Conservation (phyloP, 2,888 invertebrate species). For the Arctia plantaginis region DNA sequence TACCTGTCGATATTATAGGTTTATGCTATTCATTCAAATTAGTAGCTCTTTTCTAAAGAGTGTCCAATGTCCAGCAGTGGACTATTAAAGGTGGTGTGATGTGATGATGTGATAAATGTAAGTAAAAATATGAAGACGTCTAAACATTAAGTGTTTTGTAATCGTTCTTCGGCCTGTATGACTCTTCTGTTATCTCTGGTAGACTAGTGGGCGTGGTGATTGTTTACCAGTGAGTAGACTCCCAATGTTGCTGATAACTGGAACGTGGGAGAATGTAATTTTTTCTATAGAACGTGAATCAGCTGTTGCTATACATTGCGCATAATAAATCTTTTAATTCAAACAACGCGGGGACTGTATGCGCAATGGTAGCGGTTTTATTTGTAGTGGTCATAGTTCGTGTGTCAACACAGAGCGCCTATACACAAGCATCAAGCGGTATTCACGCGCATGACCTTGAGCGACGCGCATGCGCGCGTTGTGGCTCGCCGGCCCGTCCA, state of each 20-base stretch:
- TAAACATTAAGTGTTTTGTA: neutral
- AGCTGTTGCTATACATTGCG: conserved; percentile 37
- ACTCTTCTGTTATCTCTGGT: conserved; percentile 27
- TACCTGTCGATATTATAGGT: conserved; percentile 1
- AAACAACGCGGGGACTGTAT: conserved; percentile 40
- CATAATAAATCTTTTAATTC: conserved; percentile 34
- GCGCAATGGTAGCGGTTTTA: conserved; percentile 50
- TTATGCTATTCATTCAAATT: neutral
- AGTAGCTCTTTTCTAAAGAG: no score
- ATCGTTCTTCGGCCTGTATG: conserved; percentile 18
- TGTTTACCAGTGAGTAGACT: conserved; percentile 27
- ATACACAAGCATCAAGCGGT: conserved; percentile 57
- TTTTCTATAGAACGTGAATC: conserved; percentile 17
- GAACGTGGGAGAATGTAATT: conserved; percentile 17
- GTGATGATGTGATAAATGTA: no score
- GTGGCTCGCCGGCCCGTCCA: conserved; percentile 56
- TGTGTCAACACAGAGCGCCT: conserved; percentile 54
- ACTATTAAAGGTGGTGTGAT: no score
- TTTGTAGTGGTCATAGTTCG: conserved; percentile 43
- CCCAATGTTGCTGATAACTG: conserved; percentile 43
- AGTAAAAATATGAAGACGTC: neutral
- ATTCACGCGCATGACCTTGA: conserved; percentile 77
- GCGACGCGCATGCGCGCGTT: conserved; percentile 69
- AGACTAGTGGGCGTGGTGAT: conserved; percentile 40
- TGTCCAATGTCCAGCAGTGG: no score